Conservation (phyloP, 2,888 invertebrate species). For the Ochropleura leucogaster region DNA sequence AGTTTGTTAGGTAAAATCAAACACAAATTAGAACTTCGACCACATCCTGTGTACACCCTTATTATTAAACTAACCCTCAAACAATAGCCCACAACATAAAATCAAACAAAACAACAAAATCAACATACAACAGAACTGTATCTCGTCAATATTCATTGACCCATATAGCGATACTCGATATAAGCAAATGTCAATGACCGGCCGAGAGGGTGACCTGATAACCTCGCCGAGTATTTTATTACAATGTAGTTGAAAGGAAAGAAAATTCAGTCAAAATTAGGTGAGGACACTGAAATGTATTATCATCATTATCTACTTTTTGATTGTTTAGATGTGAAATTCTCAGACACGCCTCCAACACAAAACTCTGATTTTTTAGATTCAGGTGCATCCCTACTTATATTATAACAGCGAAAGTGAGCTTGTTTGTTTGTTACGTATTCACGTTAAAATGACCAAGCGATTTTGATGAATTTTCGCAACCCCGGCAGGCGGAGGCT, state of each 20-base stretch:
- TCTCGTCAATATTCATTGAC: constrained; percentile 63
- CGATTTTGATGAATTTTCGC: no score
- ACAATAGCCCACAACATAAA: constrained; percentile 8
- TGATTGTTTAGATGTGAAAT: no score
- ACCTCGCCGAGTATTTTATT: constrained; percentile 47
- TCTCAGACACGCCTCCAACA: no score
- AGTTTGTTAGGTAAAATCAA: neutral
- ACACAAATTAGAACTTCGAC: neutral
- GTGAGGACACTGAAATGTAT: neutral
- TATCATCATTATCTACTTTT: neutral
- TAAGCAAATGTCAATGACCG: constrained; percentile 65
- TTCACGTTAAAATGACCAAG: no score
- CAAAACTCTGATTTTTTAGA: no score
- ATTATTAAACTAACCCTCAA: neutral
- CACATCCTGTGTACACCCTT: neutral
- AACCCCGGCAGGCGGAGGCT: no score
- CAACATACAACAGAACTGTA: constrained; percentile 19
- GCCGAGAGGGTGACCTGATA: constrained; percentile 57
- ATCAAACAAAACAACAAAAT: neutral
- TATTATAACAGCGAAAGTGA: no score
- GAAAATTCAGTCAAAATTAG: constrained; percentile 25
- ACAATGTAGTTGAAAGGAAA: constrained; percentile 10
- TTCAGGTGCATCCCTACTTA: no score
- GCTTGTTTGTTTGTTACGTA: no score
- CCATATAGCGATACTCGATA: constrained; percentile 64